Percentiles rank a stretch among this genome's conserved stretches.
Evolutionary conservation across 2,888 invertebrate genomes (phyloP).

Genomic region (Helleia helle): DNA sequence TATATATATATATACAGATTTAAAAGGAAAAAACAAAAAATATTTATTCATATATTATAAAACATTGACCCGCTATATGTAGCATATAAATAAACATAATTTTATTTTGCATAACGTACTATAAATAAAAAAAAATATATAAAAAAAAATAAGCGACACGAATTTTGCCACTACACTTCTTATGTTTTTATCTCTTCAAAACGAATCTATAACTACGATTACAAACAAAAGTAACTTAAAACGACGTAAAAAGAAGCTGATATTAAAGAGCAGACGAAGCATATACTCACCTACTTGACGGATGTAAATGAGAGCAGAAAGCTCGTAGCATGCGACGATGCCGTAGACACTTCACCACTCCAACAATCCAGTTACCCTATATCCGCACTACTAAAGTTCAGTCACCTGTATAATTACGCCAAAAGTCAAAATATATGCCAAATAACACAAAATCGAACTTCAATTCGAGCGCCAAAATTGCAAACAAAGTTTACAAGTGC

Average conservation of each 20-base stretch:
- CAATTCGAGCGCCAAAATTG: constrained; percentile 11
- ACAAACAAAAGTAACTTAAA: neutral
- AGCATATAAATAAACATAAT: too few relatives aligned
- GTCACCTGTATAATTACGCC: constrained; percentile 21
- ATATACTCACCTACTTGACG: constrained; percentile 54
- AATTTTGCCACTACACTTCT: too few relatives aligned
- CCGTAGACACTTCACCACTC: constrained; percentile 41
- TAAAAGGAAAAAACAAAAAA: too few relatives aligned
- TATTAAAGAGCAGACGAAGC: constrained; percentile 48
- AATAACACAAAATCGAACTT: constrained; percentile 13
- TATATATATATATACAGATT: too few relatives aligned
- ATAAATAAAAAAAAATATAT: too few relatives aligned
- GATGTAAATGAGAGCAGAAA: constrained; percentile 55
- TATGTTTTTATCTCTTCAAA: too few relatives aligned
- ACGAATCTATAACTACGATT: constrained; percentile 20
- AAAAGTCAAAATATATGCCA: constrained; percentile 9
- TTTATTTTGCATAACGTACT: too few relatives aligned
- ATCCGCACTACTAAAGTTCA: constrained; percentile 36
- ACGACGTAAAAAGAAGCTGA: constrained; percentile 32
- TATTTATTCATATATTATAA: too few relatives aligned
- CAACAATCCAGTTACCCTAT: constrained; percentile 55
- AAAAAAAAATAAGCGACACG: too few relatives aligned
- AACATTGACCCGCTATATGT: too few relatives aligned
- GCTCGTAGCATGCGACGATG: constrained; percentile 33
- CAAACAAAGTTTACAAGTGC: neutral